phyloP scores from a whole-genome alignment of 2,113 vertebrate genomes.

The Micromys minutus region DNA sequence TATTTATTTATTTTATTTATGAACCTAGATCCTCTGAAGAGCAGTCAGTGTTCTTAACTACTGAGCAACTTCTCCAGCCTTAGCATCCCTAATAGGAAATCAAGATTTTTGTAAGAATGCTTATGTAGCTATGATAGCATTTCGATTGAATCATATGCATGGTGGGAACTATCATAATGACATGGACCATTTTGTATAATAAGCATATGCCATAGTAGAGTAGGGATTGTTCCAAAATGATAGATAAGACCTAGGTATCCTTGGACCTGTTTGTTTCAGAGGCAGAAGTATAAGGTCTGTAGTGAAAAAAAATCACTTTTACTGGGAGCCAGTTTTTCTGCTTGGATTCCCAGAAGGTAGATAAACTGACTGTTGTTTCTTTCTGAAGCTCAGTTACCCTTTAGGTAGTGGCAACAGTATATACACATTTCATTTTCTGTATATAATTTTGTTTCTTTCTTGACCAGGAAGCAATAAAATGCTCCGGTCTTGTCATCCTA shows the following conservation, averaged over 20 bases:
- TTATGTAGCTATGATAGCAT: background rate
- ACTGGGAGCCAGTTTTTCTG: background rate
- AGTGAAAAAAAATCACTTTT: background rate
- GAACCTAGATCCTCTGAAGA: background rate
- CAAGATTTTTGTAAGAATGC: background rate
- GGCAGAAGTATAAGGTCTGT: background rate
- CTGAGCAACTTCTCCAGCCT: background rate
- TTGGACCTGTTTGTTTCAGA: background rate
- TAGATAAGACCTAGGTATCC: background rate
- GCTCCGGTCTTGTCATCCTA: constrained; percentile 41
- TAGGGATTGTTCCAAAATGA: background rate
- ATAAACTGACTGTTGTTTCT: constrained; percentile 17
- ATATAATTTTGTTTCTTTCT: constrained; percentile 65
- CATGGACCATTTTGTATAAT: background rate
- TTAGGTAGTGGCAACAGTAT: constrained; percentile 29
- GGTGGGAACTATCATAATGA: background rate
- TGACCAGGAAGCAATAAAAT: constrained; percentile 57
- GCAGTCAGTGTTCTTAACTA: background rate
- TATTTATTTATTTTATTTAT: background rate
- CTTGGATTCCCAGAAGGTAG: constrained; percentile 24
- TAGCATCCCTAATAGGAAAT: background rate
- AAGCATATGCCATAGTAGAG: too few species aligned
- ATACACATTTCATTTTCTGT: constrained; percentile 64
- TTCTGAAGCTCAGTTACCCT: background rate
- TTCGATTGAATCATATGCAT: background rate